Evolutionary conservation across 1,140 invertebrate species (phyloP).

Genomic region (Brachystomella parvula): DNA sequence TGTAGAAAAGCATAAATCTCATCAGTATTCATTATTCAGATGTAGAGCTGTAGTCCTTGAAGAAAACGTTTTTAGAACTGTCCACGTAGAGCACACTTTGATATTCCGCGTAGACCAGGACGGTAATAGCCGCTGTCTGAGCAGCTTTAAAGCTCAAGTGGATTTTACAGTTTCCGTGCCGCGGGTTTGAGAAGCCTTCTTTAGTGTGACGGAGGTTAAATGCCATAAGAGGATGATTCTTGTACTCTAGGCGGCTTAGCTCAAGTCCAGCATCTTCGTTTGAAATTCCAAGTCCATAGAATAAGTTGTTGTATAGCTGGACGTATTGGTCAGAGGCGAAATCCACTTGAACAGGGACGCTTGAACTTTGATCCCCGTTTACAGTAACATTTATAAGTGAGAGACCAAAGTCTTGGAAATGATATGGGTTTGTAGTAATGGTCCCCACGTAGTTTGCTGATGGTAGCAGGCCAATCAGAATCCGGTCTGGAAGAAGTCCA

Average conservation of each 20-base stretch:
- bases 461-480: conserved; percentile 25
- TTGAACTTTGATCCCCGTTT: conserved; percentile 11
- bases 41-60: conserved; percentile 11
- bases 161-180: conserved; percentile 18
- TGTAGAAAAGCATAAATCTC: conserved; percentile 5
- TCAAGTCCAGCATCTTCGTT: conserved; percentile 8
- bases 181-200: conserved; percentile 2
- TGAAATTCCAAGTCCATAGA: conserved; percentile 9
- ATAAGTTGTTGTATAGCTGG: conserved; percentile 8
- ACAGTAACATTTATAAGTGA: conserved; percentile 18
- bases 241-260: conserved; percentile 14
- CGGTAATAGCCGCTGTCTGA: conserved; percentile 13
- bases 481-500: conserved; percentile 26
- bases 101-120: conserved; percentile 21
- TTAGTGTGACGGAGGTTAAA: conserved; percentile 4
- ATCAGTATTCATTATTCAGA: conserved; percentile 11
- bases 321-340: conserved; percentile 2
- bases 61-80: conserved; percentile 12
- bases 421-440: conserved; percentile 20
- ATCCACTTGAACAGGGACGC: conserved; percentile 3
- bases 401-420: conserved; percentile 21
- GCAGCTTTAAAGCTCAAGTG: conserved; percentile 18
- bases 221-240: background rate
- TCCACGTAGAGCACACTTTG: conserved; percentile 23
- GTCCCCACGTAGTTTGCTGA: conserved; percentile 19